phyloP scores from a whole-genome alignment of 2,888 invertebrate species.

The Platycheirus rosarum region DNA sequence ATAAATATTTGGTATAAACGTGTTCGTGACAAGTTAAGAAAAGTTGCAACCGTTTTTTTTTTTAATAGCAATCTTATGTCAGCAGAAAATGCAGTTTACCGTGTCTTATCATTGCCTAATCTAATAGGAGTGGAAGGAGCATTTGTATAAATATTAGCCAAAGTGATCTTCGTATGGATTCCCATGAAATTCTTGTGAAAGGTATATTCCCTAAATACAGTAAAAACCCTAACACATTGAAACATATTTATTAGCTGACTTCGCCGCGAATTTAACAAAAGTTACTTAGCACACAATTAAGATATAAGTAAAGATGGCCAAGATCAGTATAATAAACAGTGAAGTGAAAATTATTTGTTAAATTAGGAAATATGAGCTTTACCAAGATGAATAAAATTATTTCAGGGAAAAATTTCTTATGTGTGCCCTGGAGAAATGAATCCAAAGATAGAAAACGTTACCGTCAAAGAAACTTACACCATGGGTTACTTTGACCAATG shows the following conservation, averaged over 20 bases:
- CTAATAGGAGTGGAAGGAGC: slow-evolving; percentile 27
- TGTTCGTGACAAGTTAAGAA: too few relatives aligned
- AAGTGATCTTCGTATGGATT: slow-evolving; percentile 13
- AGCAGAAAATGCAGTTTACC: slow-evolving; percentile 24
- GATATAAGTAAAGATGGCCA: slow-evolving; percentile 9
- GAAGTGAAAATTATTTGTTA: slow-evolving; percentile 6
- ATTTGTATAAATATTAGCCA: slow-evolving; percentile 43
- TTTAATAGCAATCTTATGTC: slow-evolving; percentile 35
- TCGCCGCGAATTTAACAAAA: background rate
- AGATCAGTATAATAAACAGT: background rate
- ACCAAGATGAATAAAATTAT: slow-evolving; percentile 3
- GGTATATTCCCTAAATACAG: slow-evolving; percentile 32
- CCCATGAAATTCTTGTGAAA: slow-evolving; percentile 28
- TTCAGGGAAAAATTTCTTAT: slow-evolving; percentile 30
- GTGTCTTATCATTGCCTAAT: slow-evolving; percentile 14
- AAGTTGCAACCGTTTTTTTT: slow-evolving; percentile 32
- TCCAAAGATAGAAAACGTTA: background rate
- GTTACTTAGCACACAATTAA: background rate
- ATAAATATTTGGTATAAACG: slow-evolving; percentile 67
- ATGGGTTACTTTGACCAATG: too few relatives aligned
- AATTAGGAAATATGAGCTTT: background rate
- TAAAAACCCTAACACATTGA: background rate
- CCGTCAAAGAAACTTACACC: background rate
- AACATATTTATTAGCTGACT: slow-evolving; percentile 25
- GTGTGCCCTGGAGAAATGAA: slow-evolving; percentile 13